Base-by-base conservation (phyloP, 2,113 vertebrate species). In the Lutjanus erythropterus region DNA sequence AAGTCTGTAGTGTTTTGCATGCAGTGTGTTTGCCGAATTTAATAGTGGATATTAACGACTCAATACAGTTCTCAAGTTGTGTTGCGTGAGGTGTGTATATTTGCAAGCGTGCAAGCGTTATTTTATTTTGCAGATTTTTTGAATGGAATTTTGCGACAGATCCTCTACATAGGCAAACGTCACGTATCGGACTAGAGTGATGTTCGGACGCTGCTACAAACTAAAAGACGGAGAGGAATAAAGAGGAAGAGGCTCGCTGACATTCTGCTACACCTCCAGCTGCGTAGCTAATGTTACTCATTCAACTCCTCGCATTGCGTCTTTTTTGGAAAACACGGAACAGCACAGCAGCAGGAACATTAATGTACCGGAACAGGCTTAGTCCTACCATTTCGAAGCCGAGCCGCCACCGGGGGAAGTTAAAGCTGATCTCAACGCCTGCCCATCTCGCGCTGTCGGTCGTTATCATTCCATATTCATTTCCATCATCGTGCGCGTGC, bases 311-410 rank as follows among this genome's bases (percentile, higher is more conserved):
- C 81, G 81, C 84, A 86, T 73, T 90, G 91, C 86, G 86, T 91
- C 86, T 92, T 75, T 89, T 78, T 74, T 33, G 56, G 72, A 76
- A 88, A 75, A 88, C 75, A 83, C 46, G 35, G 52, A 83, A 77
- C 78, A 81, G 87, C 85, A 78, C 86, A 84, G 70, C 73, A 74
- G 64, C 58, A 82, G 83, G 74, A 81, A 74, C 73, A 75, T 81
- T 69, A 77, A 53, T 75, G 78, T 77, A 90, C 93, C 91, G 86
- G 81, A 85, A 68, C 62, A 33, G 72, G 78, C 47, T 75, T 70
- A 44, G 80, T 90, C 92, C 88, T 96, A 96, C 95, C 95, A 96
- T 96, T 33, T 94, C 93, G 88, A 87, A 88, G 93, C 91, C 78
- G 91, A 92, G 94, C 90, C 88, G 91, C 92, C 93, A 88, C 85